phyloP scores from a whole-genome alignment of 1,140 invertebrate species.

The Hycleus cichorii region DNA sequence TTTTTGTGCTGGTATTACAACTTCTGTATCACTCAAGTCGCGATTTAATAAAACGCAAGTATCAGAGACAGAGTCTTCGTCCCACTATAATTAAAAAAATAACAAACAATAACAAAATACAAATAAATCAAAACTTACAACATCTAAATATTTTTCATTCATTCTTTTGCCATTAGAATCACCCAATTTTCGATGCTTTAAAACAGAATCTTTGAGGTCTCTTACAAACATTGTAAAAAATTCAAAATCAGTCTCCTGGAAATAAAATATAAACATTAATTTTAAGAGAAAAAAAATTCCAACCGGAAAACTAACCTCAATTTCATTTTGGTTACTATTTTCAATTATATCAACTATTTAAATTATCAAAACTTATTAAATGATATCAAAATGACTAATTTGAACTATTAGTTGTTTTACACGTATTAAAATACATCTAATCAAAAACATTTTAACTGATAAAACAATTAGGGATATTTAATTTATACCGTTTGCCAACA shows the following conservation, averaged over 20 bases:
- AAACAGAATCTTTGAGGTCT: not conserved
- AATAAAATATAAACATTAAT: not conserved
- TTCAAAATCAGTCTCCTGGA: not conserved
- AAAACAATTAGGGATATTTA: too few relatives aligned
- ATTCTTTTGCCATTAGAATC: not conserved
- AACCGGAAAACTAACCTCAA: constrained; percentile 10
- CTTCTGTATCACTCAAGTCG: not conserved
- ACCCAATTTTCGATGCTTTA: constrained; percentile 3
- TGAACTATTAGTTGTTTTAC: not conserved
- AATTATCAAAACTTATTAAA: not conserved
- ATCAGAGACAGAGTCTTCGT: constrained; percentile 16
- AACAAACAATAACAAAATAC: not conserved
- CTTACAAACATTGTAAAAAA: constrained; percentile 1
- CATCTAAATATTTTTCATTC: constrained; percentile 3
- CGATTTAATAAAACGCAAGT: constrained; percentile 20
- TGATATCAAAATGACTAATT: not conserved
- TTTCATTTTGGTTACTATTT: not conserved
- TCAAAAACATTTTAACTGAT: constrained; percentile 10
- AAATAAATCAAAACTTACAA: constrained; percentile 3
- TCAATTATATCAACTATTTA: not conserved
- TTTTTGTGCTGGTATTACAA: constrained; percentile 13
- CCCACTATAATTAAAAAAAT: constrained; percentile 1
- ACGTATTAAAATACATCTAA: constrained; percentile 12
- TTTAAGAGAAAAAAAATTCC: too few relatives aligned
- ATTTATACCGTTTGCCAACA: too few relatives aligned